Percentiles rank a stretch among this genome's conserved stretches.
Conservation (phyloP, 2,888 invertebrate genomes). For the Lycophotia porphyrea region DNA sequence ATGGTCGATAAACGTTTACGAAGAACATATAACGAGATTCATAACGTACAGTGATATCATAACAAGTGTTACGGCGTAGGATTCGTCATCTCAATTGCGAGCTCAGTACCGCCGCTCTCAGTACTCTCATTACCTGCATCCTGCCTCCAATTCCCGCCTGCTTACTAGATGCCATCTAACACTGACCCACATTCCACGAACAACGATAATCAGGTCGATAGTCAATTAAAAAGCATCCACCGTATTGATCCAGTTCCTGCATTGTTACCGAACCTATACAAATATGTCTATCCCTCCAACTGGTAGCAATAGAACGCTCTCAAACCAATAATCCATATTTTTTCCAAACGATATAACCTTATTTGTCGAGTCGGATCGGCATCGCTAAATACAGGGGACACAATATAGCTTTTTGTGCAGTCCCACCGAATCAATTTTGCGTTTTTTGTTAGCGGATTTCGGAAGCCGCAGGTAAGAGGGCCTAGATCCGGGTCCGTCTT, state of each 20-base stretch:
- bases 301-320: constrained; percentile 68
- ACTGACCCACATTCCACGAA: constrained; percentile 85
- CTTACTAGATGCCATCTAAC: constrained; percentile 75
- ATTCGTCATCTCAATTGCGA: constrained; percentile 66
- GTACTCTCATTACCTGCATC: constrained; percentile 82
- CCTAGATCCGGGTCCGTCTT: constrained; percentile 87
- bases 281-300: constrained; percentile 52
- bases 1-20: constrained; percentile 35
- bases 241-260: constrained; percentile 71
- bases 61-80: constrained; percentile 61
- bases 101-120: constrained; percentile 61
- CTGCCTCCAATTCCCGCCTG: constrained; percentile 77
- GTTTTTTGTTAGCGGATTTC: constrained; percentile 86
- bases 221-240: constrained; percentile 78
- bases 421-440: constrained; percentile 86
- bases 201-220: constrained; percentile 80
- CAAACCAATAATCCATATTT: constrained; percentile 84
- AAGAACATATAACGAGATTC: constrained; percentile 37
- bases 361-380: constrained; percentile 85
- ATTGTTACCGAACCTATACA: constrained; percentile 65
- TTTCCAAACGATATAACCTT: constrained; percentile 86
- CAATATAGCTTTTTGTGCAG: constrained; percentile 83
- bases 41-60: constrained; percentile 50
- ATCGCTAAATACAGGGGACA: constrained; percentile 86
- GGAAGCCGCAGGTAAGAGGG: constrained; percentile 89